phyloP scores from a whole-genome alignment of 2,888 invertebrate genomes.

The Eumacrocentrus americanus region DNA sequence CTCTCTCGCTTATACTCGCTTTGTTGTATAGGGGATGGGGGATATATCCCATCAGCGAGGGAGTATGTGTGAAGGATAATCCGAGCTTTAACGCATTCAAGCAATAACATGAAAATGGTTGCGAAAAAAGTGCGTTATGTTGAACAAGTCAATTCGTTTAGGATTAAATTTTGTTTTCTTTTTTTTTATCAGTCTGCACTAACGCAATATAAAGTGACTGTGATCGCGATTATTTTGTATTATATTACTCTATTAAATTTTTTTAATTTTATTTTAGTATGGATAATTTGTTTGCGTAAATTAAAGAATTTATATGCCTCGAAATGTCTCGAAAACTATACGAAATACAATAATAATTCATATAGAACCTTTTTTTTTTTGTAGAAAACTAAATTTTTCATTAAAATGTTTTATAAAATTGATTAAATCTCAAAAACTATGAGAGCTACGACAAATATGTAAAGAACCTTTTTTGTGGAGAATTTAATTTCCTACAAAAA shows the following conservation, averaged over 20 bases:
- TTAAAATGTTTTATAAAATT: not conserved
- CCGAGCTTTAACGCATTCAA: slow-evolving; percentile 45
- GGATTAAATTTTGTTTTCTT: not conserved
- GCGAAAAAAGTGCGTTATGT: not conserved
- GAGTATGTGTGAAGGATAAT: slow-evolving; percentile 43
- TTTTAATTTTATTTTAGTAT: not conserved
- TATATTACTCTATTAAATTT: no score
- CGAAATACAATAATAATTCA: slow-evolving; percentile 2
- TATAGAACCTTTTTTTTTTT: no score
- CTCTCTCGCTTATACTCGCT: slow-evolving; percentile 27
- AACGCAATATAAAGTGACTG: no score
- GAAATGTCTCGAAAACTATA: slow-evolving; percentile 36
- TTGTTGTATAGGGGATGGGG: slow-evolving; percentile 2
- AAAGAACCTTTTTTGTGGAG: no score
- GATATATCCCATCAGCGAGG: not conserved
- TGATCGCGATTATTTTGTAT: not conserved
- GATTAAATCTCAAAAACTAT: no score
- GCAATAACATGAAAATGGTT: slow-evolving; percentile 20
- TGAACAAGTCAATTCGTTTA: not conserved
- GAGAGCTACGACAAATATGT: no score
- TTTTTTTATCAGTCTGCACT: no score
- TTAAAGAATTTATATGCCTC: slow-evolving; percentile 2
- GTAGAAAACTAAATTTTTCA: not conserved
- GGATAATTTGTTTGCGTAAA: no score
- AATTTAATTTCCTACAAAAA: no score